Evolutionary conservation across 2,797 vertebrate genomes (phyloP), one percentile per base, ranked within the genome.

Genomic region (Uromys caudimaculatus): DNA sequence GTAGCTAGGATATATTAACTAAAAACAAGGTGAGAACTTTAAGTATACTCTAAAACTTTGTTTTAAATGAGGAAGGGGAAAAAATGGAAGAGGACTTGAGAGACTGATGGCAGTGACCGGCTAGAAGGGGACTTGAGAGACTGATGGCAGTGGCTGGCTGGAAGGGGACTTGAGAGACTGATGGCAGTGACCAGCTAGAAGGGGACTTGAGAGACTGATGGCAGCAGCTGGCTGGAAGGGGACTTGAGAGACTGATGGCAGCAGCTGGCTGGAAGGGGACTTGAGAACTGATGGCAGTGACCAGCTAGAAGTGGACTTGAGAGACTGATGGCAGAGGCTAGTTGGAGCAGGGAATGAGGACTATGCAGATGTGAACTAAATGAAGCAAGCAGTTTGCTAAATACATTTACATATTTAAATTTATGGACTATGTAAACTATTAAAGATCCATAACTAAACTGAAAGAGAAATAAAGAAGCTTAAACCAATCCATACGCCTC

Each of bases 401-500:
- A 62, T 79, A 38, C 17, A 86, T 60, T 77, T 91, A 71, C 1
- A 84, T 56, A 60, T n/a, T 60, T 60, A 44, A 83, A 47, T 82
- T 50, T 95, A 23, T 38, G 94, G 89, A 60, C 71, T 52, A 38
- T 85, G 32, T n/a, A 38, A 84, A 69, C 69, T 50, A 44, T 82
- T 62, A 41, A 2, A 81, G 44, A 90, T 58, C 93, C n/a, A 89
- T 60, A 95, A 95, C 56, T 82, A 44, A 73, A 52, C 88, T 87
- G 10, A 27, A 83, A 58, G 56, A 71, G 27, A 50, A 92, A 82
- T 67, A 56, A 79, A 83, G 38, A 87, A 76, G 23, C 44, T 78
- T 79, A 76, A 95, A 83, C 14, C 23, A 84, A 73, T 7, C 38
- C 29, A 83, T 38, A 69, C 27, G 29, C 27, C 50, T 73, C 14